Percentiles rank a stretch among this genome's conserved stretches.
Conservation (phyloP, 2,113 vertebrate genomes). For the Nesoenas mayeri region DNA sequence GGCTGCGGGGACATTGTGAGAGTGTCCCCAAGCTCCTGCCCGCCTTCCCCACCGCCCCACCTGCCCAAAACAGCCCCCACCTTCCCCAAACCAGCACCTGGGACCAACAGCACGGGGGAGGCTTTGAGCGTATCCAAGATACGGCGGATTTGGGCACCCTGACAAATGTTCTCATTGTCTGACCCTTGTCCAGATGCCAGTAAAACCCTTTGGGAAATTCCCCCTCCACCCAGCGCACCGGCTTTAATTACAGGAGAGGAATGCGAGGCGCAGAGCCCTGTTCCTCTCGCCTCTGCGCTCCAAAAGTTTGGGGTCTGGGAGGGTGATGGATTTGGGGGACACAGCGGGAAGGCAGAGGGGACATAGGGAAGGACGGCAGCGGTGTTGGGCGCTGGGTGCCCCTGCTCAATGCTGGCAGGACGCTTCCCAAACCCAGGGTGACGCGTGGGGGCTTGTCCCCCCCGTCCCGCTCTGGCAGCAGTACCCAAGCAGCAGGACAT, state of each 20-base stretch:
- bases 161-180: slow-evolving; percentile 72
- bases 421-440: neutral
- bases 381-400: neutral
- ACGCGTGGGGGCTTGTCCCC: neutral
- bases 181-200: slow-evolving; percentile 68
- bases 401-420: accelerated
- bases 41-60: neutral
- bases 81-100: neutral
- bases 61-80: neutral
- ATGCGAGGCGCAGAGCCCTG: slow-evolving; percentile 31
- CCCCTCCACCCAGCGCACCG: slow-evolving; percentile 47
- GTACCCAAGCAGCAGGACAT: slow-evolving; percentile 71
- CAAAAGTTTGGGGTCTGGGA: neutral
- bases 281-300: slow-evolving; percentile 38
- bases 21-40: neutral
- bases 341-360: neutral
- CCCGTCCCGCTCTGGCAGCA: slow-evolving; percentile 54
- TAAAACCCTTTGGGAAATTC: slow-evolving; percentile 65
- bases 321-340: neutral
- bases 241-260: slow-evolving; percentile 65
- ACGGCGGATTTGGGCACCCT: slow-evolving; percentile 63
- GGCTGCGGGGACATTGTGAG: accelerated
- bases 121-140: slow-evolving; percentile 57
- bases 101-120: slow-evolving; percentile 26
- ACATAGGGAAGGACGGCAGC: accelerated